Base-by-base conservation (phyloP, 2,888 invertebrate genomes). In the Rhyacophila evoluta region DNA sequence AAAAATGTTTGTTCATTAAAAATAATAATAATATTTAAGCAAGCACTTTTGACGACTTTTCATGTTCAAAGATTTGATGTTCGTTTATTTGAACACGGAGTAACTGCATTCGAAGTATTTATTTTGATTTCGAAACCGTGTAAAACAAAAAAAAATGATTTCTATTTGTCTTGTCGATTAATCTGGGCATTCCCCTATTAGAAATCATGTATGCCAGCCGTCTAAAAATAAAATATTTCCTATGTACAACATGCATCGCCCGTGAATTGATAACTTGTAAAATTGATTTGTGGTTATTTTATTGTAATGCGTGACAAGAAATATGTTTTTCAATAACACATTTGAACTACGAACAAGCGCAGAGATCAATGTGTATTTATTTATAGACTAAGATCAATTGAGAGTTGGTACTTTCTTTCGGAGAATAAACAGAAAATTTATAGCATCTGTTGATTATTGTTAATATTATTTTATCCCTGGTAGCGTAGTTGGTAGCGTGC, bases 221-320 rank as follows among this genome's bases (percentile, higher is more conserved):
- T 55, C 55, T 55, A 55, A 55, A 25, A 55, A 25, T 55, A 55
- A 55, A 41, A 55, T 8, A 55, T 19, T 19, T 19, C 10, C 19
- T 12, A 39, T 39, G 15, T 15, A 55, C 55, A 8, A 55, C 55
- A 55, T 25, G 55, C 55, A 55, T 55, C 19, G 5, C 25, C 19
- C 55, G 6, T 33, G 55, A 55, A 1, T 39, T 28, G 69, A 29
- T 12, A 67, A 27, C 39, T 67, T 39, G 41, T 72, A 72, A 77
- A 41, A 27, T 72, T 72, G 72, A 77, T 77, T 77, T 72, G 72
- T 72, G 72, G 28, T 19, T 33, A 36, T 72, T 77, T 77, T 67
- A 36, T 38, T 36, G 38, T 38, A 33, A 19, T 33, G 39, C 29
- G 69, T 33, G 70, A 75, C 29, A 33, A 27, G 29, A 11, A 29